These are phyloP conservation scores for Clanis bilineata DNA, from an alignment of 2,888 invertebrate genomes.

Conservation along the genomic window DNA sequence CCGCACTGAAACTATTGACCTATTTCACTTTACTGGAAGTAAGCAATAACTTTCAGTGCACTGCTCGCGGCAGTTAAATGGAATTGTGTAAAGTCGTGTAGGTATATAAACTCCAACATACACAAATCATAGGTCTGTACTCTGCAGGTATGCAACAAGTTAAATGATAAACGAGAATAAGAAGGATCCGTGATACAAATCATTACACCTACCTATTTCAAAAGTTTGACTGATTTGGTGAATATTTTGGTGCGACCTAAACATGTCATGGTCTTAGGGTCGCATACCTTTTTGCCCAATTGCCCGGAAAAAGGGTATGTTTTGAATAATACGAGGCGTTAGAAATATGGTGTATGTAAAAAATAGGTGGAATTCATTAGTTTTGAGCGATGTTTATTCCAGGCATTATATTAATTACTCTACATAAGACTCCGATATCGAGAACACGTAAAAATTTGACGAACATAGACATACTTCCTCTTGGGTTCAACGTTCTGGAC, in stretches of 20 bases:
- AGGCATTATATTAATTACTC: constrained; percentile 18
- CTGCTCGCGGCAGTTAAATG: constrained; percentile 69
- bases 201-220: too few species aligned
- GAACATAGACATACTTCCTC: constrained; percentile 71
- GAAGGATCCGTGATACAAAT: too few species aligned
- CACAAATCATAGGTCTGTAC: background rate
- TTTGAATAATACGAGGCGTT: too few species aligned
- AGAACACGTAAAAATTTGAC: constrained; percentile 62
- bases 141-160: too few species aligned
- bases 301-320: too few species aligned
- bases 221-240: too few species aligned
- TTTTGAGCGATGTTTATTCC: constrained; percentile 19
- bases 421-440: constrained; percentile 39
- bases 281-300: too few species aligned
- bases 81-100: constrained; percentile 61
- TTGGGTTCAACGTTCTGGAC: constrained; percentile 75
- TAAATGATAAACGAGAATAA: too few species aligned
- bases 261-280: too few species aligned
- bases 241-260: too few species aligned
- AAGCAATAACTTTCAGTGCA: constrained; percentile 80
- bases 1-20: constrained; percentile 81
- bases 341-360: too few species aligned
- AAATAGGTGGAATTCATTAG: too few species aligned
- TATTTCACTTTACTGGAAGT: constrained; percentile 80
- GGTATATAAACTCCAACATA: constrained; percentile 35